phyloP scores from a whole-genome alignment of 2,113 vertebrate species.

The Oreochromis spilurus region DNA sequence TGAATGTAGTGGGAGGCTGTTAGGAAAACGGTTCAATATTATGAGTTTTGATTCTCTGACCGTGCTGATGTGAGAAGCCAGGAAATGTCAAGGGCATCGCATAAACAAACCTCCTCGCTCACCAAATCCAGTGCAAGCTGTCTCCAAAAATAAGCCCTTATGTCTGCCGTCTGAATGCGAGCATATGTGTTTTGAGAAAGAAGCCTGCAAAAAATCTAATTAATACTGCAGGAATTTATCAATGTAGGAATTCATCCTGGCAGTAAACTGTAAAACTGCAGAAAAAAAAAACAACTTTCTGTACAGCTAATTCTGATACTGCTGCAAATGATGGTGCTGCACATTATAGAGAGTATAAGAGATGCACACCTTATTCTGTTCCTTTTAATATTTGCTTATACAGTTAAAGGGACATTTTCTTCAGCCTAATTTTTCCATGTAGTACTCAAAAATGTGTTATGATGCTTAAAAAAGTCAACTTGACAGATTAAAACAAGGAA shows the following conservation, averaged over 20 bases:
- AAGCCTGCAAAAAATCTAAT: not conserved
- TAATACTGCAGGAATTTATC: not conserved
- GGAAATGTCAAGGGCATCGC: constrained; percentile 57
- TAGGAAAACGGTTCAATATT: constrained; percentile 25
- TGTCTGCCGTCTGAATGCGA: not conserved
- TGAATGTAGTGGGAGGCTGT: not conserved
- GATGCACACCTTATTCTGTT: not conserved
- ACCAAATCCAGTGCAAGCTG: constrained; percentile 41
- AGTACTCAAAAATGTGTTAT: not conserved
- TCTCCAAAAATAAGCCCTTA: constrained; percentile 10
- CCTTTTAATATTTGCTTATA: not conserved
- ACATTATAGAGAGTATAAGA: not conserved
- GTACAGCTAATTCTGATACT: not conserved
- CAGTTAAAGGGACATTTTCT: not conserved
- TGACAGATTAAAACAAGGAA: not conserved
- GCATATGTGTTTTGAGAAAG: not conserved
- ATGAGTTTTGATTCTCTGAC: constrained; percentile 33
- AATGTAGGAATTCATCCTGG: not conserved
- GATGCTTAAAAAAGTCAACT: not conserved
- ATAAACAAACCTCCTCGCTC: constrained; percentile 17
- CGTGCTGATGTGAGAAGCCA: constrained; percentile 15
- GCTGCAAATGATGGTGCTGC: not conserved
- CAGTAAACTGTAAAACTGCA: not conserved
- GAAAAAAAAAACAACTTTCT: not conserved
- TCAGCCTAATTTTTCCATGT: not conserved